Conservation (phyloP, 2,113 vertebrate genomes). For the Piprites chloris region DNA sequence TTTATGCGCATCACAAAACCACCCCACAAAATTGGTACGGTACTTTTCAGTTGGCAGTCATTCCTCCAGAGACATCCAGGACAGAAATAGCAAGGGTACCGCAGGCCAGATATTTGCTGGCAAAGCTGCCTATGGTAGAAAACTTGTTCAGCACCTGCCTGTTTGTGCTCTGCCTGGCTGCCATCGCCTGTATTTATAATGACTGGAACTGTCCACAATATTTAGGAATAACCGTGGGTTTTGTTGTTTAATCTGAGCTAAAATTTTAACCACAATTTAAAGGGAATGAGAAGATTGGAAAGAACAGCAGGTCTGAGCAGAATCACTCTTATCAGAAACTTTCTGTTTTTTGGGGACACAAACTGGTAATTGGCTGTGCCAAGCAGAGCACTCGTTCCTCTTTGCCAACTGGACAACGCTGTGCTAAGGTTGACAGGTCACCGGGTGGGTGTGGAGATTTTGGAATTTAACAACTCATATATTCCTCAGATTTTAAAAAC, state of each 20-base stretch:
- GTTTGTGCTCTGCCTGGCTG: neutral
- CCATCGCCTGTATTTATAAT: neutral
- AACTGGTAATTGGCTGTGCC: neutral
- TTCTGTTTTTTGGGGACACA: neutral
- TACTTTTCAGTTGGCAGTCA: constrained; percentile 42
- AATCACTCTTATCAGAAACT: neutral
- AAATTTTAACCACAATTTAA: neutral
- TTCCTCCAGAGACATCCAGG: constrained; percentile 36
- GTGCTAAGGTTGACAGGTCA: neutral
- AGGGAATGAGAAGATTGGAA: neutral
- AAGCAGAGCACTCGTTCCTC: neutral
- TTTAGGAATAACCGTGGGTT: neutral
- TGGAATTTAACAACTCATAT: neutral
- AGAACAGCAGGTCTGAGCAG: neutral
- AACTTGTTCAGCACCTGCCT: constrained; percentile 42
- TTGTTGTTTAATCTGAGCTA: neutral
- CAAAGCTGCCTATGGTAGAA: neutral
- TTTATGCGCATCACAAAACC: constrained; percentile 41
- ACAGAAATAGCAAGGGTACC: constrained; percentile 49
- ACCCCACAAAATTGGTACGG: constrained; percentile 8
- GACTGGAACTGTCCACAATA: neutral
- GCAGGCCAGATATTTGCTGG: constrained; percentile 37
- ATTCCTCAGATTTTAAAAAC: neutral
- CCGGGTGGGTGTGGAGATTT: neutral
- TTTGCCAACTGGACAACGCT: neutral